Base-by-base conservation (phyloP, 2,113 vertebrate genomes). In the Fregata magnificens region DNA sequence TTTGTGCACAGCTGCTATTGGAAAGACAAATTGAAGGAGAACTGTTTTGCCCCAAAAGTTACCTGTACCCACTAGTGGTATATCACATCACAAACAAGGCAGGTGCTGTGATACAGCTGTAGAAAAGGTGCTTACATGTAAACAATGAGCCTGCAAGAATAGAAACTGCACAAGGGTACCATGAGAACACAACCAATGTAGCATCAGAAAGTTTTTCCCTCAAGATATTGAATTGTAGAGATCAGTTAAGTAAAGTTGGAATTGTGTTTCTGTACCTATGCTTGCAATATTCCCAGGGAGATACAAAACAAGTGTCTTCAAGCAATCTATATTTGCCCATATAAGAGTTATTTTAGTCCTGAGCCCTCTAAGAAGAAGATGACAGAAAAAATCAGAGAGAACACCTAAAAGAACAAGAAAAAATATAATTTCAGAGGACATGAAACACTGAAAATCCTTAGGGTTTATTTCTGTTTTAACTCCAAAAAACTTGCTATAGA, bases 91-190 rank as follows among this genome's bases (percentile, higher is more conserved):
- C 26, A 72, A 80, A 44, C 10, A 67, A 71, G 76, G 56, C 6
- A 55, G 4, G 10, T 32, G 20, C 40, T 61, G 29, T 6, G 7
- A 32, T 18, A 47, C 1, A 67, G 40, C 13, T 67, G 17, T 20
- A 45, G 42, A 42, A 88, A 56, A 82, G 29, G 19, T 29, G 38
- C 5, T 67, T 31, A n/a, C 0, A 2, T 16, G 40, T 40, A 59
- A 81, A 61, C 42, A 86, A 40, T 1, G 8, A 90, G 53, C 59
- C 1, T 0, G 1, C 29, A 77, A 70, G 66, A 66, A 73, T 1
- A 73, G 31, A 66, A 67, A 49, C 9, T 49, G 36, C 17, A 50
- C 5, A 31, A 88, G 31, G 28, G 61, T 59, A 72, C 21, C 11
- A 10, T 16, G 15, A 82, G 49, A 84, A 78, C 34, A 58, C 19